These are phyloP conservation scores for Lonchura striata DNA, from an alignment of 2,113 vertebrate genomes.

Conservation along the genomic window DNA sequence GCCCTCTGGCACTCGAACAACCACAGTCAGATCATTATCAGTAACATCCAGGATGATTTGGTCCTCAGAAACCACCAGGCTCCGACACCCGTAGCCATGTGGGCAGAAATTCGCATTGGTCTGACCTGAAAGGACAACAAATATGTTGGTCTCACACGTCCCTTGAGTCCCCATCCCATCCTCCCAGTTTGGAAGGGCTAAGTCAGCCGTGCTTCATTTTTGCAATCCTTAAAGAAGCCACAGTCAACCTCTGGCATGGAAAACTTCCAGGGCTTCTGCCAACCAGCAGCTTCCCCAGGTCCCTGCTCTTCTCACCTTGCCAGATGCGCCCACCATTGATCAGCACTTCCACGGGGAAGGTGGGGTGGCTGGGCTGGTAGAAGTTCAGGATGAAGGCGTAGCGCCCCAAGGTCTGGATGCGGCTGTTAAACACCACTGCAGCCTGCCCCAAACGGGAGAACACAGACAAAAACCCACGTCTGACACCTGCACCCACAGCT, in stretches of 20 bases:
- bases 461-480: neutral
- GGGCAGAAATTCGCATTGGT: constrained; percentile 90
- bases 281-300: neutral
- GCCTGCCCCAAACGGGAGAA: constrained; percentile 77
- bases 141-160: rapidly evolving
- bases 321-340: constrained; percentile 87
- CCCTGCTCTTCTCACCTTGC: constrained; percentile 81
- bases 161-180: neutral
- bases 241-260: neutral
- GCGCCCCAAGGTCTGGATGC: constrained; percentile 83
- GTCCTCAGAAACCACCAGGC: constrained; percentile 85
- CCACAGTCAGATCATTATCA: constrained; percentile 84
- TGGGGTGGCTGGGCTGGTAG: constrained; percentile 88
- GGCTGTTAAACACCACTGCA: constrained; percentile 80
- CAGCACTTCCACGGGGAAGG: constrained; percentile 84
- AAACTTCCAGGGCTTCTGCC: neutral
- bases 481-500: neutral
- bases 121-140: constrained; percentile 75
- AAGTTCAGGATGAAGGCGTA: constrained; percentile 92
- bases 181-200: neutral
- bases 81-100: constrained; percentile 88
- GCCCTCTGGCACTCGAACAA: constrained; percentile 83
- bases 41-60: constrained; percentile 88
- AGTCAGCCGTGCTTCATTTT: neutral
- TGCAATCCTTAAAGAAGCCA: rapidly evolving